These are phyloP conservation scores for Halcyon senegalensis DNA, from an alignment of 2,113 vertebrate genomes.

Conservation along the genomic window DNA sequence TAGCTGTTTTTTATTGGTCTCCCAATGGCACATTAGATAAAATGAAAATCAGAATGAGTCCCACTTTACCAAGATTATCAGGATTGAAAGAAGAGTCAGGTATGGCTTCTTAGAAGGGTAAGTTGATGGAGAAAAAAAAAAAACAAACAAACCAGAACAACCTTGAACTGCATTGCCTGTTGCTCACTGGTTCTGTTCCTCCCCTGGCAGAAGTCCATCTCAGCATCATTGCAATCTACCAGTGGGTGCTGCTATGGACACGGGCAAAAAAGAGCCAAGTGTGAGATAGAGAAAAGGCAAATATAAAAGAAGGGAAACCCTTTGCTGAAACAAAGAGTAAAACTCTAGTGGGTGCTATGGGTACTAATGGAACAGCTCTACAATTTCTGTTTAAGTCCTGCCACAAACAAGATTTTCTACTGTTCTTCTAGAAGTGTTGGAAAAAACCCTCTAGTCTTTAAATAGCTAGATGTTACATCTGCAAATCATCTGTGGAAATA, in stretches of 20 bases:
- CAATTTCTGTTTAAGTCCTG: conserved; percentile 34
- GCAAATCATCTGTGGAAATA: conserved; percentile 62
- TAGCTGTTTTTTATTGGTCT: neutral
- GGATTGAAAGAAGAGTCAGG: neutral
- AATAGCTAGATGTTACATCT: conserved; percentile 58
- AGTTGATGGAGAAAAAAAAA: neutral
- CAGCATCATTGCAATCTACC: neutral
- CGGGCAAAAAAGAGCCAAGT: conserved; percentile 41
- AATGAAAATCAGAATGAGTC: neutral
- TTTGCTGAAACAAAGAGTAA: conserved; percentile 30
- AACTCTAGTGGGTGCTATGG: conserved; percentile 39
- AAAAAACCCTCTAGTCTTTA: conserved; percentile 23
- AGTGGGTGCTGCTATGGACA: conserved; percentile 55
- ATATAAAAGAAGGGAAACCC: conserved; percentile 8
- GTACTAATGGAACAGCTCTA: conserved; percentile 29
- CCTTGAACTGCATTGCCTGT: neutral
- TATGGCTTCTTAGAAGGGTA: neutral
- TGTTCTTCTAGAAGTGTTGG: neutral
- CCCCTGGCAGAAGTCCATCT: conserved; percentile 26
- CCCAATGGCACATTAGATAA: neutral
- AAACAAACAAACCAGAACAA: neutral
- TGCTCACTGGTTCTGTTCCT: neutral
- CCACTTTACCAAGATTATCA: neutral
- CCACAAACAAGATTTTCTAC: neutral
- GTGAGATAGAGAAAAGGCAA: conserved; percentile 19